Base-by-base conservation (phyloP, 2,797 vertebrate species). In the Thaleichthys pacificus region DNA sequence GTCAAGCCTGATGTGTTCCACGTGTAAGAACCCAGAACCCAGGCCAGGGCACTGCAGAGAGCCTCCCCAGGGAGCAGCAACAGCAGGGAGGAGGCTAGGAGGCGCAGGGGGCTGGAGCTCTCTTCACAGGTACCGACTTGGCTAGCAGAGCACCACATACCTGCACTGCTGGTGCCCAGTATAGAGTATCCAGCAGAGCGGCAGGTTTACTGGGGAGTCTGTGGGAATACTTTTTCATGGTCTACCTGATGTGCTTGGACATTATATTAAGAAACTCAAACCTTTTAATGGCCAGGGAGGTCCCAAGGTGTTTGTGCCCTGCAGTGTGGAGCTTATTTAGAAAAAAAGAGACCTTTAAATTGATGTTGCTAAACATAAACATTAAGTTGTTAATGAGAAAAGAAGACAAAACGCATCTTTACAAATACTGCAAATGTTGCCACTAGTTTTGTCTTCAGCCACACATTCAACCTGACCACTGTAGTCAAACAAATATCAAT, bases 1-100 rank as follows among this genome's bases (percentile, higher is more conserved):
- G 76, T 73, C 57, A 38, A 65, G 77, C 73, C 78, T 92, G 90
- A 92, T 94, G 82, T 68, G 3, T 90, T 91, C 91, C 93, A 92
- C 88, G 88, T 92, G 91, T 91, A 80, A 78, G 51, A 82, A 74
- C 72, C 74, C 69, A 47, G 79, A 79, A 78, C 74, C 2, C 58
- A 38, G 24, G 26, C 60, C 60, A 38, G 47, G 32, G 2, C 73
- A 1, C 71, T 77, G 70, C 76, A 71, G 68, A 38, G 65, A 57
- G 71, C 75, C 72, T 66, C 77, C 77, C 77, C 81, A 75, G 72
- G 57, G 78, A 88, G 81, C 58, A 35, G 6, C 21, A 82, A 69
- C 74, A 75, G 82, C 71, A 42, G 70, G 77, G 77, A 61, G 54
- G 63, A 63, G 69, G 64, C 19, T 66, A 69, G 75, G 72, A 74